phyloP scores from a whole-genome alignment of 2,888 invertebrate species.

The Macaria notata region DNA sequence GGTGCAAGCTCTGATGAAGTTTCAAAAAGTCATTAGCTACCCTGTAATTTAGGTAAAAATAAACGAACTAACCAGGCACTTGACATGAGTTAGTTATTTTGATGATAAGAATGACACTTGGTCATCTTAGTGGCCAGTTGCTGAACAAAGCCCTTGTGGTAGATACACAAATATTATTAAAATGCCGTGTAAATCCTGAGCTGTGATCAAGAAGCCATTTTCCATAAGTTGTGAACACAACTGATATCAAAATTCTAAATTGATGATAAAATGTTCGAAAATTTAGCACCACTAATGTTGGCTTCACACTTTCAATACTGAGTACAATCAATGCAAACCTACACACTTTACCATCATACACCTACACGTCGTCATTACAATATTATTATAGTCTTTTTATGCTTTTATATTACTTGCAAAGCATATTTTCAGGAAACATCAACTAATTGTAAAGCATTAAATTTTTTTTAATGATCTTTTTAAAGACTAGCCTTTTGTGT shows the following conservation, averaged over 20 bases:
- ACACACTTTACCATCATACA: not conserved
- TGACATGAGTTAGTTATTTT: no score
- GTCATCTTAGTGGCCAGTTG: no score
- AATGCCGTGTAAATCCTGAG: constrained; percentile 26
- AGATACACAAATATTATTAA: not conserved
- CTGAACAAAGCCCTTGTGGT: no score
- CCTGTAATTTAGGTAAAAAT: no score
- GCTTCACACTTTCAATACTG: constrained; percentile 63
- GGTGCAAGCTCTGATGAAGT: no score
- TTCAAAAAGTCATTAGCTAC: no score
- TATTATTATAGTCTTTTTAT: constrained; percentile 25
- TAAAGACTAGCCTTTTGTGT: no score
- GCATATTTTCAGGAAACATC: not conserved
- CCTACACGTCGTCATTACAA: constrained; percentile 13
- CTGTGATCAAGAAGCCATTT: constrained; percentile 59
- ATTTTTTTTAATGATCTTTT: no score
- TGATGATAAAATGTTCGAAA: constrained; percentile 76
- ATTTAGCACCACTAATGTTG: constrained; percentile 78
- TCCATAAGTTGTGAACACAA: constrained; percentile 50
- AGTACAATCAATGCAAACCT: constrained; percentile 13
- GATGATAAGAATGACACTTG: no score
- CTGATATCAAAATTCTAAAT: constrained; percentile 69
- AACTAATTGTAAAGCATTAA: no score
- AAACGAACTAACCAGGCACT: no score
- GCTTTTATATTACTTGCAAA: constrained; percentile 12